Evolutionary conservation across 2,113 vertebrate genomes (phyloP), one percentile per base, ranked within the genome.

Genomic region (Trogon melanurus): DNA sequence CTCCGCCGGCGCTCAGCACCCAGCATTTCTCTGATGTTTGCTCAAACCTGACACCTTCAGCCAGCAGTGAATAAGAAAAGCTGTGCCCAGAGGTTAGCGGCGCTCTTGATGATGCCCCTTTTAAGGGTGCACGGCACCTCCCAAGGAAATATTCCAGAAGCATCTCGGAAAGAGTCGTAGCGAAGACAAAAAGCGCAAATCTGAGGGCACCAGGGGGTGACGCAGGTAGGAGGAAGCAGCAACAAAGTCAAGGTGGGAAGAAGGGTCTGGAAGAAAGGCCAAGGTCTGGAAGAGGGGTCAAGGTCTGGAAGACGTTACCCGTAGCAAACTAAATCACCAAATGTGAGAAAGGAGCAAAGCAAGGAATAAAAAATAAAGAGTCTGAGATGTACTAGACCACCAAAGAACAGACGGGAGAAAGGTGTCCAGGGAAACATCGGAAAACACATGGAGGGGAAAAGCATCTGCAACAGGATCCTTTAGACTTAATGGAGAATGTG

Each of bases 101-200:
- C 65, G 25, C 34, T 78, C 44, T 21, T 73, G 41, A 41, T 4
- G 6, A 45, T 4, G 19, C 16, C 38, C 19, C 11, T 9, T 72
- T 56, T 32, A 32, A 6, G 36, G 13, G 58, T 60, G 36, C 16
- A 16, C 29, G 15, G 10, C 51, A 11, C n/a, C 57, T 45, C 29
- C 16, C 41, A 10, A 44, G 45, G 0, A 0, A 56, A 22, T 7
- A 3, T 60, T 53, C 26, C 14, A 74, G 74, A 41, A 20, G 11
- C 47, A 50, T 23, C 44, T 27, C 8, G 1, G 58, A 53, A 64
- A 19, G 23, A 47, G 41, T 17, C 16, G 2, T 3, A 44, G 74
- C 47, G 85, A 62, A 30, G 83, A 72, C 21, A 85, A 27, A 57
- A 45, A 16, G 4, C 44, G 9, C 26, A 34, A 54, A 27, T 0